These are phyloP conservation scores for Microdon myrmicae DNA, from an alignment of 2,888 invertebrate genomes.

Conservation along the genomic window DNA sequence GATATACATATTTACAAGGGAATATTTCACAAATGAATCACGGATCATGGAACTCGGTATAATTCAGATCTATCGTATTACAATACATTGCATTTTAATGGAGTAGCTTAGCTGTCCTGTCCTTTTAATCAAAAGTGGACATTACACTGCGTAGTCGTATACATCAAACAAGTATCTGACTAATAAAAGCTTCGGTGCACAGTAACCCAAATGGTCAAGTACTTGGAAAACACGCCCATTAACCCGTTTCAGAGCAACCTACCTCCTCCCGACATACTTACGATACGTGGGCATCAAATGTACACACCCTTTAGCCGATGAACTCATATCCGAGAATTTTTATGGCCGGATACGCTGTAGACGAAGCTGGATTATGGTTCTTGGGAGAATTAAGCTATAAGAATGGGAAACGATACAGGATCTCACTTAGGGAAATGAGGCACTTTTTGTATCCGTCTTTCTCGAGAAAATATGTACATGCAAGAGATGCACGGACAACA, in stretches of 20 bases:
- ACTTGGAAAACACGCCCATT: slow-evolving; percentile 18
- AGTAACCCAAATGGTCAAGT: slow-evolving; percentile 15
- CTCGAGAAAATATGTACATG: too few species aligned
- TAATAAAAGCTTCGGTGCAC: slow-evolving; percentile 35
- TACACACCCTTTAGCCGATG: slow-evolving; percentile 29
- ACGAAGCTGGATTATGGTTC: background rate
- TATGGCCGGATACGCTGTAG: slow-evolving; percentile 9
- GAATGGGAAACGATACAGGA: too few species aligned
- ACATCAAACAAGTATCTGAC: slow-evolving; percentile 32
- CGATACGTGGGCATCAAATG: too few species aligned
- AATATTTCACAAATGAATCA: slow-evolving; percentile 36
- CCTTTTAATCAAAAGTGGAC: too few species aligned
- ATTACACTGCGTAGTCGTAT: slow-evolving; percentile 17
- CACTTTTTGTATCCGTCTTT: too few species aligned
- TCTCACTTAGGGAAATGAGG: too few species aligned
- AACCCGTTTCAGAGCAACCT: slow-evolving; percentile 19
- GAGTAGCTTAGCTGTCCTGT: too few species aligned
- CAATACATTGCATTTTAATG: too few species aligned
- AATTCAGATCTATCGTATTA: slow-evolving; percentile 12
- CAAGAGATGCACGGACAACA: too few species aligned
- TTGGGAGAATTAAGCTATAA: background rate
- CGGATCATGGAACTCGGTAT: too few species aligned
- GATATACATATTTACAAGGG: slow-evolving; percentile 3
- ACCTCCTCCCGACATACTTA: too few species aligned
- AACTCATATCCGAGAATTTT: slow-evolving; percentile 1